Evolutionary conservation across 2,113 vertebrate genomes (phyloP), one percentile per base, ranked within the genome.

Genomic region (Bos indicus): DNA sequence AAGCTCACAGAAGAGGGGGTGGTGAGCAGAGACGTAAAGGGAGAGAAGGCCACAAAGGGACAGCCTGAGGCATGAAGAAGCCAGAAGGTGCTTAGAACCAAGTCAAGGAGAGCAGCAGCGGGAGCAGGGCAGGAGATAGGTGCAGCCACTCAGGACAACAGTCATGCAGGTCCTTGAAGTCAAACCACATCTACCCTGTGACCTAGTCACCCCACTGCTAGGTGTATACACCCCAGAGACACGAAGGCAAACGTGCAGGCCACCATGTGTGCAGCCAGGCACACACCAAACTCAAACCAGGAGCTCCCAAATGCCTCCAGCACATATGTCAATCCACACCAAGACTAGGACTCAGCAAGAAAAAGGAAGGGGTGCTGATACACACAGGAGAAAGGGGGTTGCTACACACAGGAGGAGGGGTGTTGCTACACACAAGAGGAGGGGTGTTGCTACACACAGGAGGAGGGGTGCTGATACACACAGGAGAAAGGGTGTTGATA

Each of bases 381-480:
- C 21, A 40, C 40, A 40, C 40, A 40, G 4, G 40, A 40, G 40
- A 40, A 40, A 40, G 40, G 40, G 40, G 40, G 40, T 40, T 40
- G 40, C 4, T 40, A 40, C 40, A 8, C 51, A 5, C n/a, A 25
- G 19, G 51, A 8, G 9, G 0, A 56, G 13, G 0, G 25, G 11
- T 0, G 26, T 0, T 60, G 59, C 28, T 59, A 28, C 2, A 59
- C 11, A 28, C 2, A 60, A 2, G 26, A 59, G 25, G 1, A 25
- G 3, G 57, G 57, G 0, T 26, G 3, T 0, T 59, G 57, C 5
- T 59, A 59, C 4, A 59, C 23, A 59, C 23, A 57, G 56, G 25
- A 59, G 10, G 1, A 59, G 0, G 59, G 26, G 0, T 60, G 26
- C 0, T 60, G 59, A 28, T 60, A 28, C 11, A 60, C 25, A 59